Base-by-base conservation (phyloP, 2,888 invertebrate genomes). In the Xestia sexstrigata region DNA sequence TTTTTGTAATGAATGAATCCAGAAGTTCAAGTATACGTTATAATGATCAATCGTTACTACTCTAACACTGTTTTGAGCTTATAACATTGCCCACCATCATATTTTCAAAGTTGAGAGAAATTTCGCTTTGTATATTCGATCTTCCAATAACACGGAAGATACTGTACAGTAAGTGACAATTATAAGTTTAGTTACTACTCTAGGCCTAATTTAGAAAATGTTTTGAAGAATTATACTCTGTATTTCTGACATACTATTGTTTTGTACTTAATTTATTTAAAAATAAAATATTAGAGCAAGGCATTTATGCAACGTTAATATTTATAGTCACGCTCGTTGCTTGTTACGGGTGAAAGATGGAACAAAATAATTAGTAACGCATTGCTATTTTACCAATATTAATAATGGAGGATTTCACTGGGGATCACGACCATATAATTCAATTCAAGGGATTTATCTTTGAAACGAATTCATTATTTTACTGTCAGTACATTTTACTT, bases 311-410 rank as follows among this genome's bases (percentile, higher is more conserved):
- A 42, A 42, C 15, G 3, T 65, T 42, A 47, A 39, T 52, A 52
- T 39, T 15, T 15, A 30, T n/a, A 30, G 63, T 49, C n/a, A 42
- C 55, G 65, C 39, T 26, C 1, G 20, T 23, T 47, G 39, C 39
- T n/a, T 65, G 65, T 78, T 65, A 65, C 63, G 71, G 55, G 55
- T 65, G 39, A 78, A 39, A 71, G 20, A 78, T 66, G 47, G 30
- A 72, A 66, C 42, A 78, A 58, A 79, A 55, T 65, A 65, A 58
- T 78, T 39, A 71, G 47, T 45, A 55, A 63, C 17, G 70, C 23
- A 20, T 55, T 62, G 26, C 8, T 39, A 26, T n/a, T 78, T 55
- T 30, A 23, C 15, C n/a, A 52, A 77, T 70, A 52, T 30, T 30
- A 49, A 30, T 9, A 17, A 17, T 60, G 6, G 17, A 35, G 1